These are phyloP conservation scores for Meleagris gallopavo DNA, from an alignment of 2,113 vertebrate species.

Conservation along the genomic window DNA sequence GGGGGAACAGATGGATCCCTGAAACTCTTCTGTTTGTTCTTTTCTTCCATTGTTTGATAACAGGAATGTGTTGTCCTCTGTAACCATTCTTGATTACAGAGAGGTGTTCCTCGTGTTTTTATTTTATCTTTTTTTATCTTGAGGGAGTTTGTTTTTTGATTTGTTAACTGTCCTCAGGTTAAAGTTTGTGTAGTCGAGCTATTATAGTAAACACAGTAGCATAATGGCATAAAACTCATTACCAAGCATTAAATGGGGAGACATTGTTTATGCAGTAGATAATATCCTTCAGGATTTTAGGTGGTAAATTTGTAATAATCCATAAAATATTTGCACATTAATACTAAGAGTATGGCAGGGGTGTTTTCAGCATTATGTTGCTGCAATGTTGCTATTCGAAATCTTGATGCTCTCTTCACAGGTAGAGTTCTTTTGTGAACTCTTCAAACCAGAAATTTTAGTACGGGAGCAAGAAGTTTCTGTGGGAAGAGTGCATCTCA, in stretches of 20 bases:
- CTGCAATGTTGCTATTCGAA: background rate
- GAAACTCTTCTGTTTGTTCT: background rate
- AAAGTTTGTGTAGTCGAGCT: background rate
- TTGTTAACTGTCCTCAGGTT: background rate
- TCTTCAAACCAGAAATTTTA: slow-evolving; percentile 90
- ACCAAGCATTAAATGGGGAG: background rate
- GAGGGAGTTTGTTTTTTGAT: background rate
- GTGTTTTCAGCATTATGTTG: background rate
- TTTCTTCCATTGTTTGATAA: background rate
- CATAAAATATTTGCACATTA: background rate
- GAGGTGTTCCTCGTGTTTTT: background rate
- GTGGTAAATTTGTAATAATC: background rate
- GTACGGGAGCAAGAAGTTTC: slow-evolving; percentile 85
- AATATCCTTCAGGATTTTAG: background rate
- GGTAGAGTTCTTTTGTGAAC: slow-evolving; percentile 91
- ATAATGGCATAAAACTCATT: background rate
- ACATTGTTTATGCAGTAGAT: background rate
- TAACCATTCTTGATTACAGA: background rate
- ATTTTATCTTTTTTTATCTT: background rate
- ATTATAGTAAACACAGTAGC: background rate
- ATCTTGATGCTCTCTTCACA: slow-evolving; percentile 53
- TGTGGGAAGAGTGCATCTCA: slow-evolving; percentile 86
- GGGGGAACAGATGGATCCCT: background rate
- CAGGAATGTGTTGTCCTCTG: background rate
- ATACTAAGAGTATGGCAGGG: rapidly evolving